Evolutionary conservation across 2,797 vertebrate species (phyloP), one percentile per base, ranked within the genome.

Genomic region (Phaenicophaeus curvirostris): DNA sequence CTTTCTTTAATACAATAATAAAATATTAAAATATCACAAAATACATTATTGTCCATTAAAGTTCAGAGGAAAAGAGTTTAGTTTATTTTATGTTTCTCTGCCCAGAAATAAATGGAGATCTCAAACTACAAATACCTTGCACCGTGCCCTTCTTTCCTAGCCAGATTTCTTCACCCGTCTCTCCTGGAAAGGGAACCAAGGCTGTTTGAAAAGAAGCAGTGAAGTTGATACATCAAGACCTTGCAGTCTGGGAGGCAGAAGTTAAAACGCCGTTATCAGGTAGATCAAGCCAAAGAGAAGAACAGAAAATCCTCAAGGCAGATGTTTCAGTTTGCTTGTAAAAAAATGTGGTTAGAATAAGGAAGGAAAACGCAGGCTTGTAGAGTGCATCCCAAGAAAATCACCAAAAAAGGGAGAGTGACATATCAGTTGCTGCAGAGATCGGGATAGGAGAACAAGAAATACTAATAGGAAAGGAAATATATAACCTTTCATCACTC

Each of bases 11-110:
- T 93, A 65, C 37, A 50, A 69, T 48, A 81, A 42, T 94, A 94
- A 95, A 96, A 72, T 48, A 78, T 25, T 80, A 92, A 91, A 53
- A 25, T 17, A 13, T 90, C 51, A 87, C 59, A 62, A 85, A 96
- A 94, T 92, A 86, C 59, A 85, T 91, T 71, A 48, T 66, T 89
- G 82, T 25, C 62, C 41, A 80, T 82, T 96, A 80, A 94, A 87
- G 54, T 90, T 83, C 78, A 91, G 67, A 86, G 59, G 65, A 67
- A 79, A 82, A 41, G 11, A 30, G 19, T 66, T 67, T 63, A 35
- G 39, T 39, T 39, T 39, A 39, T 8, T 87, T 72, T 59, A 31
- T 37, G 57, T 55, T 96, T 63, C 62, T 53, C 67, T 77, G 48
- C 7, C 33, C 37, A 80, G 63, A 62, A 80, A 54, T 76, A 90